A percentile compares a stretch with the other conserved stretches of the same genome.
Conservation (phyloP, 2,797 vertebrate genomes). For the Enteromius treurensis region DNA sequence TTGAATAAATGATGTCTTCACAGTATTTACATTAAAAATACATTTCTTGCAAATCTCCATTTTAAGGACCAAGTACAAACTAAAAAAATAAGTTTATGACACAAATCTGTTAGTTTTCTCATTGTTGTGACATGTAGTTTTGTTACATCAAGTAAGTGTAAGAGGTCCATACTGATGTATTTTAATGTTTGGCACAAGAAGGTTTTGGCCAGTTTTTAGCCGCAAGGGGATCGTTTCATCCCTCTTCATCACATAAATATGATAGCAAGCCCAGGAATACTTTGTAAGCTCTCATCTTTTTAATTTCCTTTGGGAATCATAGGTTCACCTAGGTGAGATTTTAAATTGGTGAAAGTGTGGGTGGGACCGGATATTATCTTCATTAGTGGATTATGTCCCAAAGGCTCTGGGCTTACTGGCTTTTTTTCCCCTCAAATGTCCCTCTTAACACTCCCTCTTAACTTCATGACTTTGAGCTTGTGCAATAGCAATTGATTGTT, state of each 20-base stretch:
- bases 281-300: slow-evolving; percentile 25
- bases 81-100: not conserved
- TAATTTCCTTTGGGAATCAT: slow-evolving; percentile 52
- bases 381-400: slow-evolving; percentile 42
- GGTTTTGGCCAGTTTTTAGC: not conserved
- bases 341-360: slow-evolving; percentile 42
- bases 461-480: slow-evolving; percentile 41
- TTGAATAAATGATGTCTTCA: not conserved
- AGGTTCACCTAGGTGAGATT: slow-evolving; percentile 15
- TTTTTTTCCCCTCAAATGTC: not conserved
- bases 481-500: slow-evolving; percentile 25
- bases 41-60: not conserved
- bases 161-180: not conserved
- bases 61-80: not conserved
- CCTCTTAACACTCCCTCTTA: slow-evolving; percentile 7
- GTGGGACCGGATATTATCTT: slow-evolving; percentile 40
- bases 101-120: not conserved
- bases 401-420: not conserved
- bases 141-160: not conserved
- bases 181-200: not conserved
- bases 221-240: not conserved
- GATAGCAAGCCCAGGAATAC: not conserved
- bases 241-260: slow-evolving; percentile 4
- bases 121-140: not conserved
- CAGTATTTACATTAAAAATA: not conserved